Evolutionary conservation across 2,888 invertebrate genomes (phyloP), one percentile per base, ranked within the genome.

Genomic region (Nomada lathburiana): DNA sequence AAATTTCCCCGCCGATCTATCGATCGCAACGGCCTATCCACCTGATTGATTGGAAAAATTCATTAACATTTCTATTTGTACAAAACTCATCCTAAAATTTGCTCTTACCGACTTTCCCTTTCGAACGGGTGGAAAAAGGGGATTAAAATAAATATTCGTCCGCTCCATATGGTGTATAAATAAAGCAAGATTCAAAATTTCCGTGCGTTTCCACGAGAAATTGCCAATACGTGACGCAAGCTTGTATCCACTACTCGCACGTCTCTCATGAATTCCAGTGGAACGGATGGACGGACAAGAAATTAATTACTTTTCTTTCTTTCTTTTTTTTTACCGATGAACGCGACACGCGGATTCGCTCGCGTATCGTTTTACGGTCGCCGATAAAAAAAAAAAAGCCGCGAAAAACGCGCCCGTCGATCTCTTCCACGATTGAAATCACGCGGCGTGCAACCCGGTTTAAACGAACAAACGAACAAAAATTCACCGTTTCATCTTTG

Each of bases 281-380:
- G 64, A 70, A 85, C 64, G 73, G 70, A n/a, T 47, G 64, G 68
- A 62, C 77, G 73, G 16, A 68, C 80, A 85, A 85, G 85, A 85
- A 83, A 85, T 85, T 85, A 85, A 86, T 86, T 86, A 86, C 86
- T 81, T 83, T 76, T 83, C 78, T 60, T 26, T 26, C 26, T 1
- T 26, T 26, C 2, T 26, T 26, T 26, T 26, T 26, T 76, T 83
- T 78, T 60, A 26, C 74, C 53, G 50, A 13, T 16, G n/a, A 65
- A 68, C 55, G 20, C 71, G 23, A 44, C 52, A 11, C 50, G 50
- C 60, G 44, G 42, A 63, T 65, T 18, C 29, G 55, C 60, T 7
- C 60, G 71, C 57, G 80, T 75, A 75, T 83, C 72, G 67, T 64
- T 86, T 83, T 47, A 62, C 55, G 69, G 78, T 69, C 63, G 73